Conservation (phyloP, 2,113 vertebrate genomes). For the Campylorhamphus procurvoides region DNA sequence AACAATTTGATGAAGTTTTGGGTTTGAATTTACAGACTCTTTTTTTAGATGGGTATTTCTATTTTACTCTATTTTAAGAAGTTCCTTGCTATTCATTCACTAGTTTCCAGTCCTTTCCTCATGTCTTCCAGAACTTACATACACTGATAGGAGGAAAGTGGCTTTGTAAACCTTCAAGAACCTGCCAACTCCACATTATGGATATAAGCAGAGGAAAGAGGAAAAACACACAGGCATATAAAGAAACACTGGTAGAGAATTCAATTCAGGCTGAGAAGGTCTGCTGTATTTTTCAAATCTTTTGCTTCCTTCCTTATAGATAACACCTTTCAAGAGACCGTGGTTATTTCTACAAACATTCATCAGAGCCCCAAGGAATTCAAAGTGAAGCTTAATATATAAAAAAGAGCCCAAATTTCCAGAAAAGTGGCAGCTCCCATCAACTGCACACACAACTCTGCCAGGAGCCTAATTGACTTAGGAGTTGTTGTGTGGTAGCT, state of each 20-base stretch:
- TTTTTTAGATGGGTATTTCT: background rate
- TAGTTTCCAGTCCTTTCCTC: background rate
- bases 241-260: background rate
- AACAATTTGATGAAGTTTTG: background rate
- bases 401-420: background rate
- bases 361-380: background rate
- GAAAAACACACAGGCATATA: background rate
- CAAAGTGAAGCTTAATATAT: background rate
- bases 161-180: background rate
- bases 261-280: background rate
- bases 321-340: background rate
- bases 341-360: background rate
- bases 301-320: background rate
- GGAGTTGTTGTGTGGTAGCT: background rate
- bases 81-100: background rate
- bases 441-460: background rate
- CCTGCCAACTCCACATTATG: background rate
- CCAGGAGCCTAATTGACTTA: slow-evolving; percentile 7
- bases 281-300: background rate
- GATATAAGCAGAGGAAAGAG: background rate
- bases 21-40: background rate
- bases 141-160: background rate
- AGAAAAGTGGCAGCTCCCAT: background rate
- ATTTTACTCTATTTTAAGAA: background rate
- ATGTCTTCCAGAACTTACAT: background rate